Conservation (phyloP, 2,113 vertebrate species). For the Helogale parvula region DNA sequence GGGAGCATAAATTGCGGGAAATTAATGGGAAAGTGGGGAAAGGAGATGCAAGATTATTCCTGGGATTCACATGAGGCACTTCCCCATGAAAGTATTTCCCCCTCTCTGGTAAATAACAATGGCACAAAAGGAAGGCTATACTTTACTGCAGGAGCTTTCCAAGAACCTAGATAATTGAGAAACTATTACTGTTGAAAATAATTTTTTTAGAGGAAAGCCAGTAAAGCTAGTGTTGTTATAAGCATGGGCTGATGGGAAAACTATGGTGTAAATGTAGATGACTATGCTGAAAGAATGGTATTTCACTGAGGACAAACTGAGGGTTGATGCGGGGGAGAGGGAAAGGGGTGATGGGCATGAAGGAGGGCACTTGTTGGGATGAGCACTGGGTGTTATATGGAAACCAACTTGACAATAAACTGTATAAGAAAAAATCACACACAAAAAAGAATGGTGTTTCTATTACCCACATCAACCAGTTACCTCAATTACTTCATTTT, state of each 20-base stretch:
- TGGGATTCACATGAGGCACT: not conserved
- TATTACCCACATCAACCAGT: not conserved
- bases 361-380: too few relatives aligned
- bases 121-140: not conserved
- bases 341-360: too few relatives aligned
- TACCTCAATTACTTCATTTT: not conserved
- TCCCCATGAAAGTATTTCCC: not conserved
- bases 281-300: not conserved
- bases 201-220: not conserved
- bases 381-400: too few relatives aligned
- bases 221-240: not conserved
- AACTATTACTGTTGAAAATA: not conserved
- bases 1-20: not conserved
- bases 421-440: too few relatives aligned
- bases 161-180: not conserved
- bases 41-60: not conserved
- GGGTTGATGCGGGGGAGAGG: too few relatives aligned
- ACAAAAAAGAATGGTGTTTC: not conserved
- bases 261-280: not conserved
- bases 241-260: not conserved
- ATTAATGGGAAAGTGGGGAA: not conserved
- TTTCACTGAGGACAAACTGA: not conserved
- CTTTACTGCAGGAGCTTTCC: not conserved
- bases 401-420: too few relatives aligned
- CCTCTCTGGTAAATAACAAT: not conserved